Base-by-base conservation (phyloP, 2,888 invertebrate species). In the Heliconius erato region DNA sequence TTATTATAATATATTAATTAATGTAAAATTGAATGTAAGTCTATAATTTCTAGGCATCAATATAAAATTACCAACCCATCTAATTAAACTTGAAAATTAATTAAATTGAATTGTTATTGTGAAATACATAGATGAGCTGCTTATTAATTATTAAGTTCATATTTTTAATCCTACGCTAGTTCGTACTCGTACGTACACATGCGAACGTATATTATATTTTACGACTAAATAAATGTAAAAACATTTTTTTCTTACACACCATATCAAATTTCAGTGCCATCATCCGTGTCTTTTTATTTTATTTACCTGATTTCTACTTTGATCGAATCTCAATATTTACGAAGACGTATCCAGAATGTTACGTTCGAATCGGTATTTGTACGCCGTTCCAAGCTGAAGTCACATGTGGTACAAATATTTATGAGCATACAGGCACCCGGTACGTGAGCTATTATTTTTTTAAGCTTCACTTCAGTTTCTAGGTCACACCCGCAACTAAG, bases 241-340 rank as follows among this genome's bases (percentile, higher is more conserved):
- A 49, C 1, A 7, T 54, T 54, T 49, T 23, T 23, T 54, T 23
- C 23, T 54, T 19, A 23, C 19, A 3, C 54, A 19, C 54, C 71
- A 81, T 85, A 84, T 84, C 84, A 84, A 83, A 84, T 85, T 84
- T 85, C 82, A 77, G 82, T 80, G 81, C 82, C 82, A 81, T 86
- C 79, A 83, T 84, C 72, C 83, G 72, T 84, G 82, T 83, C 82
- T 84, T 85, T 83, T 84, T 84, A 83, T 85, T 84, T 84, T 85
- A 84, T 83, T 85, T 85, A 80, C 85, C 84, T 85, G 85, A 85
- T 85, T 85, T 84, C 71, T 82, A 77, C 84, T 84, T 82, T 82
- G 84, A 85, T 85, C 85, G 84, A 83, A 84, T 84, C 82, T 82
- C 85, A 82, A 86, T 86, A 84, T 86, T 83, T 85, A 86, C 86